Evolutionary conservation across 2,888 invertebrate species (phyloP).

Genomic region (Chalcis sispes): DNA sequence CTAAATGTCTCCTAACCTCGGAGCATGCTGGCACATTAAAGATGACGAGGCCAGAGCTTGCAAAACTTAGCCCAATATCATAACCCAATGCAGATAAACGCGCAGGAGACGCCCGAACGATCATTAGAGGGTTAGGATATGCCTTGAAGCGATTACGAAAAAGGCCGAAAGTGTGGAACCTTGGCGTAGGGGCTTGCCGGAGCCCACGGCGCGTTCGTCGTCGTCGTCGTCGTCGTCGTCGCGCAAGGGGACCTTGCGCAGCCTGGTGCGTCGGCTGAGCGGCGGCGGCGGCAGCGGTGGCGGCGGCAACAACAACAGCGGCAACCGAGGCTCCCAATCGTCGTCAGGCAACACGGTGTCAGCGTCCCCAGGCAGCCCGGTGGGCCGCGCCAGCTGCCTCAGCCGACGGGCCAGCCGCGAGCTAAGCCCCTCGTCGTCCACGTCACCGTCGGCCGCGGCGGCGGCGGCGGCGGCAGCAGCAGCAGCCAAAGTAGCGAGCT

Average conservation of each 20-base stretch:
- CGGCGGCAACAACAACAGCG: constrained; percentile 22
- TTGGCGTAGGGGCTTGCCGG: constrained; percentile 45
- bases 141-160: constrained; percentile 28
- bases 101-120: background rate
- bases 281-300: constrained; percentile 57
- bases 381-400: constrained; percentile 65
- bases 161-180: constrained; percentile 53
- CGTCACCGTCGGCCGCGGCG: constrained; percentile 38
- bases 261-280: constrained; percentile 67
- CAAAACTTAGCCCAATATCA: background rate
- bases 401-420: constrained; percentile 72
- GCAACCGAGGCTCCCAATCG: constrained; percentile 19
- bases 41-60: background rate
- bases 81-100: too few species aligned
- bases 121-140: constrained; percentile 11
- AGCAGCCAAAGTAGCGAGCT: background rate
- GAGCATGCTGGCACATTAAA: background rate
- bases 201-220: constrained; percentile 29
- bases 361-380: constrained; percentile 64
- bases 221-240: constrained; percentile 9
- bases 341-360: constrained; percentile 67
- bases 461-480: background rate
- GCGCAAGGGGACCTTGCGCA: constrained; percentile 58
- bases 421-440: constrained; percentile 67
- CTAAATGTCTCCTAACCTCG: background rate